These are phyloP conservation scores for Pomacea canaliculata DNA, from an alignment of 2,888 invertebrate genomes.

Conservation along the genomic window DNA sequence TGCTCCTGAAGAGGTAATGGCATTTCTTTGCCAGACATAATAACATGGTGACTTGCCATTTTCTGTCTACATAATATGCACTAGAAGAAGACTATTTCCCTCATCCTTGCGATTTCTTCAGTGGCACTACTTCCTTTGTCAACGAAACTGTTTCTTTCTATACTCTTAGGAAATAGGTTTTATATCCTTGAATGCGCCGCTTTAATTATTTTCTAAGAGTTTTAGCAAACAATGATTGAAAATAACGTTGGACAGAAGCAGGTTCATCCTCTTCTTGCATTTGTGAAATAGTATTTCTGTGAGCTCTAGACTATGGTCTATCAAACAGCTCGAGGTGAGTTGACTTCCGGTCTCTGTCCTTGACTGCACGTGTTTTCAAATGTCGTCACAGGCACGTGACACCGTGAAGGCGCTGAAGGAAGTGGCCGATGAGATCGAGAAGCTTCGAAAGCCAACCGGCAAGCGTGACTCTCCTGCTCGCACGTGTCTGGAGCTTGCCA, in stretches of 20 bases:
- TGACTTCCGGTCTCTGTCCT: not conserved
- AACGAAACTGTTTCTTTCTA: no score
- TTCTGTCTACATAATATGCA: constrained; percentile 2
- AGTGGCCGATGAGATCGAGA: constrained; percentile 50
- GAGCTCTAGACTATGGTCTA: no score
- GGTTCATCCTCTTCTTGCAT: no score
- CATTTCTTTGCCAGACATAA: not conserved
- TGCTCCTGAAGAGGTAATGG: constrained; percentile 26
- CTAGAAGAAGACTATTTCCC: not conserved
- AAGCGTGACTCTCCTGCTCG: constrained; percentile 86
- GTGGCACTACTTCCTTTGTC: no score
- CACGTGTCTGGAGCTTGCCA: constrained; percentile 86
- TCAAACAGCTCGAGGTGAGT: no score
- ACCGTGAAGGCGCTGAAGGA: constrained; percentile 48
- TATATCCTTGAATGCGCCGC: no score
- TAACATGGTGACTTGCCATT: not conserved
- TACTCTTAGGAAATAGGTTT: no score
- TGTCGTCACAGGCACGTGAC: constrained; percentile 31
- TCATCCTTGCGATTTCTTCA: no score
- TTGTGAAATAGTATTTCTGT: no score
- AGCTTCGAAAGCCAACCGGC: constrained; percentile 84
- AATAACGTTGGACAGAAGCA: no score
- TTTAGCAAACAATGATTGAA: no score
- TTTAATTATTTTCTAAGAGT: no score
- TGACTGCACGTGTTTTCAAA: not conserved